Conservation (phyloP, 2,888 invertebrate species). For the Amblyteles armatorius region DNA sequence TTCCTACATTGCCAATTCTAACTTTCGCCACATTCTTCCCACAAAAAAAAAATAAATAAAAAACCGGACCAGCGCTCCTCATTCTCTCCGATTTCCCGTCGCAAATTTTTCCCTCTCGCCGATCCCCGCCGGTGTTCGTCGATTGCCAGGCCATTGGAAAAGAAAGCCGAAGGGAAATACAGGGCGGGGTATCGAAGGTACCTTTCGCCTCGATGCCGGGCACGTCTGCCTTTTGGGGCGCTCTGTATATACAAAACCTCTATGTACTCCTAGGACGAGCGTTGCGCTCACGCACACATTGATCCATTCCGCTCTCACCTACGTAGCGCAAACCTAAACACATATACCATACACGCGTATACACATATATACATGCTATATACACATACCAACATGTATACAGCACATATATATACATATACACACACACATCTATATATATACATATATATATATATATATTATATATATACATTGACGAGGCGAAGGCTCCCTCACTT, state of each 20-base stretch:
- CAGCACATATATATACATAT: not conserved
- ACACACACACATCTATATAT: not conserved
- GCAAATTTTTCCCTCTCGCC: not conserved
- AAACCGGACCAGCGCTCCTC: too few relatives aligned
- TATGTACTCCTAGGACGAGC: conserved; percentile 49
- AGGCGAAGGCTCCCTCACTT: conserved; percentile 58
- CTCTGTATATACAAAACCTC: conserved; percentile 70
- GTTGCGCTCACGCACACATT: conserved; percentile 60
- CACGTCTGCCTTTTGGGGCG: conserved; percentile 83
- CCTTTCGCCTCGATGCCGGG: conserved; percentile 80
- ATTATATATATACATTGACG: conserved; percentile 42
- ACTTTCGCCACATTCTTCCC: too few relatives aligned
- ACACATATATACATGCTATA: conserved; percentile 49
- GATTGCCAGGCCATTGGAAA: conserved; percentile 44
- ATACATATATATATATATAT: not conserved
- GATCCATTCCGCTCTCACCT: conserved; percentile 53
- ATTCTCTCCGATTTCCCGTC: too few relatives aligned
- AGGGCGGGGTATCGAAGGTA: conserved; percentile 55
- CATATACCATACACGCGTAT: conserved; percentile 64
- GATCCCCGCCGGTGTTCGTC: not conserved
- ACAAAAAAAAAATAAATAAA: too few relatives aligned
- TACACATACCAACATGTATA: conserved; percentile 38
- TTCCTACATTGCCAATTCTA: too few relatives aligned
- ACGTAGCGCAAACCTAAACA: conserved; percentile 39
- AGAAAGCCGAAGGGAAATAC: conserved; percentile 41